Conservation (phyloP, 2,113 vertebrate genomes). For the Craseonycteris thonglongyai region DNA sequence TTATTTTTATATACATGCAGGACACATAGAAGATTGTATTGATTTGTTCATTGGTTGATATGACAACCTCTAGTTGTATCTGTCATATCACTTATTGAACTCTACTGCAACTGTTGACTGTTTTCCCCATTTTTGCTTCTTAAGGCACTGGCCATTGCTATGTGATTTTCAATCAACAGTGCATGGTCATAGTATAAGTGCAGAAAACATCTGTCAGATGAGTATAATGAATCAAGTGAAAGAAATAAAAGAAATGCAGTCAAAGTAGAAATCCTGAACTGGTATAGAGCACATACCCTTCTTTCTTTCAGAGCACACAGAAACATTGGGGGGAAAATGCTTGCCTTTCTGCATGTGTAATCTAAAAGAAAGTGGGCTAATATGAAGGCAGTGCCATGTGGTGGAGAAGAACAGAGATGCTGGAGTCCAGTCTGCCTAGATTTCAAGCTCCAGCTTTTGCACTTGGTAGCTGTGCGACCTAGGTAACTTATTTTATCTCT, state of each 20-base stretch:
- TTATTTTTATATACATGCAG: background rate
- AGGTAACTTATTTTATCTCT: background rate
- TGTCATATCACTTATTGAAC: background rate
- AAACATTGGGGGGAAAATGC: background rate
- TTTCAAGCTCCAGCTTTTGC: background rate
- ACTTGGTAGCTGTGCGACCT: background rate
- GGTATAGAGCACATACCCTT: background rate
- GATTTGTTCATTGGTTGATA: background rate
- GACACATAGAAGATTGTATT: background rate
- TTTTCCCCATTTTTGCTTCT: background rate
- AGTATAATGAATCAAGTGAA: background rate
- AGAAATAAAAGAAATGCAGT: background rate
- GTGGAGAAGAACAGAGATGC: background rate
- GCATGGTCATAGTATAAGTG: background rate
- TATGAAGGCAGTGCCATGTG: fast-evolving
- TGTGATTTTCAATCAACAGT: background rate
- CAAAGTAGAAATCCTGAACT: background rate
- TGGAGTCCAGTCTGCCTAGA: background rate
- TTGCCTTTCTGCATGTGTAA: background rate
- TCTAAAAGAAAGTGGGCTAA: background rate
- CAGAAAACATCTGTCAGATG: background rate
- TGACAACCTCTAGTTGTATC: background rate
- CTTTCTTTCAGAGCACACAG: background rate
- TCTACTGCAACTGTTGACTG: background rate
- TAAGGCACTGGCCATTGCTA: background rate